Percentiles rank a stretch among this genome's conserved stretches.
Evolutionary conservation across 2,797 vertebrate species (phyloP).

Genomic region (Cichlasoma orientale): DNA sequence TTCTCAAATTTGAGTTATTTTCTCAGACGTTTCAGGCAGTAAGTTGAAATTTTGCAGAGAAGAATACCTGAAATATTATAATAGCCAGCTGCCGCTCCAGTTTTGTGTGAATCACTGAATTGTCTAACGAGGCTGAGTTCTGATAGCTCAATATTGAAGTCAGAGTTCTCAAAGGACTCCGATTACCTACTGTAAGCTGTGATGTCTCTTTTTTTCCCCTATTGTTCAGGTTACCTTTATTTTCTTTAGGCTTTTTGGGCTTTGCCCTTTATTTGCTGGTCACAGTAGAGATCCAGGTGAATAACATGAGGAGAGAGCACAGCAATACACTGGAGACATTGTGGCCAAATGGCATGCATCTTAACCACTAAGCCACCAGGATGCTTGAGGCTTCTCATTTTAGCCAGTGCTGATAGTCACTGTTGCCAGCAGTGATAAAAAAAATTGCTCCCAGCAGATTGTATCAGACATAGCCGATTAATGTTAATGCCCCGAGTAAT

Average conservation of each 20-base stretch:
- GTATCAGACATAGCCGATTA: neutral
- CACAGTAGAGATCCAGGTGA: neutral
- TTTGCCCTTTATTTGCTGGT: neutral
- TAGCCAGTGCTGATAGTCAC: neutral
- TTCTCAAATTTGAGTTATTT: neutral
- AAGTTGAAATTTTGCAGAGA: too few relatives aligned
- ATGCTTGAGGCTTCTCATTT: constrained; percentile 19
- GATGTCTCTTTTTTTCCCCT: neutral
- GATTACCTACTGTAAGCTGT: neutral
- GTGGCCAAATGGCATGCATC: neutral
- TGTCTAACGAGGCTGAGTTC: neutral
- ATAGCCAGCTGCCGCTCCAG: neutral
- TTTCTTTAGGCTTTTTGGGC: neutral
- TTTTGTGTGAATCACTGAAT: neutral
- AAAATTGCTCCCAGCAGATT: constrained; percentile 17
- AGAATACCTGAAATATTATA: neutral
- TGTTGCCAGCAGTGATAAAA: neutral
- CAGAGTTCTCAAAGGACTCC: neutral
- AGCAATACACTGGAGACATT: neutral
- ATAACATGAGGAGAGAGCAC: neutral
- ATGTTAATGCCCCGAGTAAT: neutral
- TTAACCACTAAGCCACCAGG: constrained; percentile 10
- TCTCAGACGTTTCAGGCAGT: neutral
- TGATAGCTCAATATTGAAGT: neutral
- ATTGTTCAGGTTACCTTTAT: neutral